phyloP scores from a whole-genome alignment of 1,140 invertebrate species.

The Drosophila varians region DNA sequence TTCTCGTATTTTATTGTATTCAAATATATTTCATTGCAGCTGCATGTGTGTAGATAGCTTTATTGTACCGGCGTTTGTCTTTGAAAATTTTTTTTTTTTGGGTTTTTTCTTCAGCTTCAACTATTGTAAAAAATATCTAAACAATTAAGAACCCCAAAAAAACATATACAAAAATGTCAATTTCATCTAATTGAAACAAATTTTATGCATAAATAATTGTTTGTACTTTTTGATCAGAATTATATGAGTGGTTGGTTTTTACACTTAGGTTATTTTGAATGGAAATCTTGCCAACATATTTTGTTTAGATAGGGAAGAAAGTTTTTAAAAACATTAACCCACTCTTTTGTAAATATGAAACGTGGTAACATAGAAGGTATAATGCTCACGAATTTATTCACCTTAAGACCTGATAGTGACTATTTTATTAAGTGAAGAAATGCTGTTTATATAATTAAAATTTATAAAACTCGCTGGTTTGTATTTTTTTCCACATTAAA shows the following conservation, averaged over 20 bases:
- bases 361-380: constrained; percentile 16
- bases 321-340: background rate
- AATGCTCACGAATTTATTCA: constrained; percentile 65
- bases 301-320: background rate
- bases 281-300: background rate
- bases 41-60: too few species aligned
- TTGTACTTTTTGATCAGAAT: too few species aligned
- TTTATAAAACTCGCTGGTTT: background rate
- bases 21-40: too few species aligned
- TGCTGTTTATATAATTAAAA: constrained; percentile 4
- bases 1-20: too few species aligned
- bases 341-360: constrained; percentile 25
- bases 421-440: constrained; percentile 21
- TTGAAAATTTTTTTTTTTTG: too few species aligned
- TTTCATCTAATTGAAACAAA: background rate
- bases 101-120: too few species aligned
- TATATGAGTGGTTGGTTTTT: background rate
- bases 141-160: too few species aligned
- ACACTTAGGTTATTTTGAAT: background rate
- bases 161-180: background rate
- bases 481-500: background rate
- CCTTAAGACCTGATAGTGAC: constrained; percentile 62
- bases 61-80: too few species aligned
- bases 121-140: too few species aligned
- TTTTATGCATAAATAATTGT: too few species aligned